Percentiles rank a stretch among this genome's conserved stretches.
Conservation (phyloP, 2,113 vertebrate species). For the Lipophrys pholis region DNA sequence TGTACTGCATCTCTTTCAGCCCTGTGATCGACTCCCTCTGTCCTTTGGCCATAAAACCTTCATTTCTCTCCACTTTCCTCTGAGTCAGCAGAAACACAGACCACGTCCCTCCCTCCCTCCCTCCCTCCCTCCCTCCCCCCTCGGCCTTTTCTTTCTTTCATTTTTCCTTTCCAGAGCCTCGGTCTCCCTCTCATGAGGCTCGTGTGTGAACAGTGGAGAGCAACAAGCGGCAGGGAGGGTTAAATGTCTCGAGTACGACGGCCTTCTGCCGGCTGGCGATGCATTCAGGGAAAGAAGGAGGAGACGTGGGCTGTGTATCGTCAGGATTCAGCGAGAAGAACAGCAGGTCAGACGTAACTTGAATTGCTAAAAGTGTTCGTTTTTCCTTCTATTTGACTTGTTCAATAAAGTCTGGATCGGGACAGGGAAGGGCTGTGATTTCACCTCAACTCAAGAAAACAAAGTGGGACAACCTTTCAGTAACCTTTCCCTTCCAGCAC, state of each 20-base stretch:
- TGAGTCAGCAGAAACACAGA: constrained; percentile 77
- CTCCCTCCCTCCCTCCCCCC: constrained; percentile 10
- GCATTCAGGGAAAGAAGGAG: background rate
- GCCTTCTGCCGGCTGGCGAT: no score
- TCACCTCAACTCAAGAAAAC: background rate
- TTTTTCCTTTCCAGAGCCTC: constrained; percentile 23
- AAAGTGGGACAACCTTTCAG: background rate
- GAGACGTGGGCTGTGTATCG: background rate
- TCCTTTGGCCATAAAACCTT: constrained; percentile 69
- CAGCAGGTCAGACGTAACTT: no score
- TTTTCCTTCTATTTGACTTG: no score
- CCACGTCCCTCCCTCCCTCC: constrained; percentile 20
- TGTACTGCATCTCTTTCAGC: constrained; percentile 5
- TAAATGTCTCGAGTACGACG: no score
- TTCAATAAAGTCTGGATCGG: no score
- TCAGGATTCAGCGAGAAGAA: background rate
- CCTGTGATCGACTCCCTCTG: constrained; percentile 19
- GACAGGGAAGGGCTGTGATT: no score
- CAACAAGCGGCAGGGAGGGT: constrained; percentile 2
- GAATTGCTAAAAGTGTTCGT: no score
- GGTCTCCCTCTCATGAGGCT: constrained; percentile 10
- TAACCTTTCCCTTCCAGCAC: constrained; percentile 11
- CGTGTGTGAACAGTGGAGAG: background rate
- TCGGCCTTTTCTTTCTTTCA: background rate
- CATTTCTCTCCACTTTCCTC: constrained; percentile 75